phyloP scores from a whole-genome alignment of 2,888 invertebrate species.

The Apodemia hepburni region DNA sequence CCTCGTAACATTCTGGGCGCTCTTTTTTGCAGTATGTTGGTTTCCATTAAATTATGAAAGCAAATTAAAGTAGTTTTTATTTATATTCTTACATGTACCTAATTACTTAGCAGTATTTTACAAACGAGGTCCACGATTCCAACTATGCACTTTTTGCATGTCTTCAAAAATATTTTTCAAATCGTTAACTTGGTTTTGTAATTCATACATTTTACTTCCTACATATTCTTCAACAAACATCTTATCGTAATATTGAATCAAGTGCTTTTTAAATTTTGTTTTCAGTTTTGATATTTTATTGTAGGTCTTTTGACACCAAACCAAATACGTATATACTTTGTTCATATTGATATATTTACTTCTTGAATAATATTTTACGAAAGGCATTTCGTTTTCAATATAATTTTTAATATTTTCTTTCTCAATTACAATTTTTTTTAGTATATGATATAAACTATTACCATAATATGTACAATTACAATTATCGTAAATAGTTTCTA shows the following conservation, averaged over 20 bases:
- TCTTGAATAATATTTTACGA: slow-evolving; percentile 39
- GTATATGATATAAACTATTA: slow-evolving; percentile 32
- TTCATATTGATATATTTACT: slow-evolving; percentile 37
- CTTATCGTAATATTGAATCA: slow-evolving; percentile 37
- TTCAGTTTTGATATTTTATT: slow-evolving; percentile 33
- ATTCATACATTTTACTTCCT: slow-evolving; percentile 34
- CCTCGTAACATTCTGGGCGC: no score
- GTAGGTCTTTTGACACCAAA: slow-evolving; percentile 33
- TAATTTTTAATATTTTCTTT: slow-evolving; percentile 28
- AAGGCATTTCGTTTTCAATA: slow-evolving; percentile 31
- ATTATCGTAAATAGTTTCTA: slow-evolving; percentile 32
- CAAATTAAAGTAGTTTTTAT: not conserved
- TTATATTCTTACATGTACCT: not conserved
- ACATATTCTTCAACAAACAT: slow-evolving; percentile 44
- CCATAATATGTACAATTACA: slow-evolving; percentile 39
- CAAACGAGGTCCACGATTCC: slow-evolving; percentile 31
- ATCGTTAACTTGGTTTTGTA: slow-evolving; percentile 31
- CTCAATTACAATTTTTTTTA: slow-evolving; percentile 32
- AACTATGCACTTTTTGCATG: slow-evolving; percentile 29
- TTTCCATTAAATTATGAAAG: no score
- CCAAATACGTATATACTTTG: slow-evolving; percentile 26
- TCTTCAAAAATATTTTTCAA: slow-evolving; percentile 31
- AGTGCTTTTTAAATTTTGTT: slow-evolving; percentile 32
- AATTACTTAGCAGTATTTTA: not conserved
- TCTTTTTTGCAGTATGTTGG: no score